phyloP scores from a whole-genome alignment of 2,797 vertebrate genomes.

The Mus spretus region DNA sequence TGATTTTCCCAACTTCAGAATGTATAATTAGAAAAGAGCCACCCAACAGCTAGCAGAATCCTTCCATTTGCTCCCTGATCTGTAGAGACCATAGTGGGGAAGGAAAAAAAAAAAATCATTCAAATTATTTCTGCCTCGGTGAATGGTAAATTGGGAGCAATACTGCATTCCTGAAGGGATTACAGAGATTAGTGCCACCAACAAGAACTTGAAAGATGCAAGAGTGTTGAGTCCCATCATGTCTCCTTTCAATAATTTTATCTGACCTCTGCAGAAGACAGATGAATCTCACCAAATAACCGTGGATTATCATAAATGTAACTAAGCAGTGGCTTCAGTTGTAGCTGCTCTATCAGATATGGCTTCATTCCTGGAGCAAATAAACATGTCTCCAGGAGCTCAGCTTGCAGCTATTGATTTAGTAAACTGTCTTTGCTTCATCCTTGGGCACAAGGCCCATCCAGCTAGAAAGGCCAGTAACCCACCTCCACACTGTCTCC shows the following conservation, averaged over 20 bases:
- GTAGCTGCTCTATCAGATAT: not conserved
- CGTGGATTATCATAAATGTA: not conserved
- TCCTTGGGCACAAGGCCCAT: not conserved
- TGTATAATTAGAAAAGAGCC: not conserved
- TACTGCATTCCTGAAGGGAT: not conserved
- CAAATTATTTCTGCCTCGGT: not conserved
- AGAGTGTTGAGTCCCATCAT: not conserved
- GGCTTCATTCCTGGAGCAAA: not conserved
- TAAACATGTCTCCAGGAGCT: not conserved
- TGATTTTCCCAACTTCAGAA: not conserved
- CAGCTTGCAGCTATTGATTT: not conserved
- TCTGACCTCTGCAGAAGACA: slow-evolving; percentile 7
- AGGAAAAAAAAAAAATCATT: not conserved
- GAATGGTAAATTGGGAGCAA: not conserved
- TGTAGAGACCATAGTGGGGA: not conserved
- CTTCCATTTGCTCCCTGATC: not conserved
- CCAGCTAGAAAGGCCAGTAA: not conserved
- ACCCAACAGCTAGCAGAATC: not conserved
- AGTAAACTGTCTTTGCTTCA: not conserved
- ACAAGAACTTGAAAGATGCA: not conserved
- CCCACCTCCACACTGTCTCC: not conserved
- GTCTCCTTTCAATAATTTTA: not conserved
- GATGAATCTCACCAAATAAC: not conserved
- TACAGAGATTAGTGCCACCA: not conserved
- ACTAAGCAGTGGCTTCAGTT: not conserved